Conservation (phyloP, 2,888 invertebrate genomes). For the Drosophila testacea region DNA sequence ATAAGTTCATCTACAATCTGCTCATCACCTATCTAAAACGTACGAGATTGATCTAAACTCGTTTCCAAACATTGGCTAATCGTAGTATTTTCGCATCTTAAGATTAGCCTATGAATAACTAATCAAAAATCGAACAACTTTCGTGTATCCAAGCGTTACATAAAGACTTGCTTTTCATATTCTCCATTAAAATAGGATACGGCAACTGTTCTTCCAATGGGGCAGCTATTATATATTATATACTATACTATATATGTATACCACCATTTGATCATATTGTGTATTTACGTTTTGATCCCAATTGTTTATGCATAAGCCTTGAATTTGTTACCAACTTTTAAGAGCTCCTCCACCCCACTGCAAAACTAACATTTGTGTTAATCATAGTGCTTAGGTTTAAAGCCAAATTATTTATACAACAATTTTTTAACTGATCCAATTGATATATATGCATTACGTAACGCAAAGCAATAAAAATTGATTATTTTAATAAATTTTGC, state of each 20-base stretch:
- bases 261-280: constrained; percentile 46
- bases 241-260: constrained; percentile 17
- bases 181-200: constrained; percentile 24
- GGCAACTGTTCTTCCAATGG: constrained; percentile 44
- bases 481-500: constrained; percentile 28
- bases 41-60: constrained; percentile 91
- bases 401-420: constrained; percentile 75
- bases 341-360: constrained; percentile 41
- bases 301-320: constrained; percentile 46
- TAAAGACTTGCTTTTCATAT: constrained; percentile 42
- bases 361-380: constrained; percentile 58
- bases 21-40: constrained; percentile 94
- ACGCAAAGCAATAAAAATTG: constrained; percentile 60
- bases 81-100: constrained; percentile 55
- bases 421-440: constrained; percentile 56
- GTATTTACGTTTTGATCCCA: constrained; percentile 46
- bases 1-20: constrained; percentile 94
- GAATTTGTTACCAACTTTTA: constrained; percentile 60
- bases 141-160: constrained; percentile 10
- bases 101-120: constrained; percentile 24
- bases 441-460: constrained; percentile 56
- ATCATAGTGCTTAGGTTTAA: constrained; percentile 69
- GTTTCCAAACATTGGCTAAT: constrained; percentile 25
- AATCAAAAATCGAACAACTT: constrained; percentile 19
- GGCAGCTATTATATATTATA: constrained; percentile 49